phyloP scores from a whole-genome alignment of 2,888 invertebrate genomes.

The Junonia oenone region DNA sequence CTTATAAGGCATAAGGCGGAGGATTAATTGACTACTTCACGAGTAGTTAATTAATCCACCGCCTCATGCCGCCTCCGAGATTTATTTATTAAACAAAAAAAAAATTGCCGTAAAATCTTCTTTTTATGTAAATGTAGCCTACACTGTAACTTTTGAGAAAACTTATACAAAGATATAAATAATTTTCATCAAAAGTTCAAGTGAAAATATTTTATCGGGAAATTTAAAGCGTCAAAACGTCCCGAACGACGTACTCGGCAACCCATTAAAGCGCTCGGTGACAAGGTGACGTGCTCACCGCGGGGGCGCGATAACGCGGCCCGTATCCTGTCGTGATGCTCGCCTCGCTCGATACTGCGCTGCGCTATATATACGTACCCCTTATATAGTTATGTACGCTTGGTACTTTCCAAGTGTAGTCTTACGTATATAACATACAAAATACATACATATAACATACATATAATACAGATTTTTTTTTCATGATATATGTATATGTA shows the following conservation, averaged over 20 bases:
- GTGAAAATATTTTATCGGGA: constrained; percentile 1
- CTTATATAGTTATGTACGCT: constrained; percentile 36
- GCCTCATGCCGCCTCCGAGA: too few relatives aligned
- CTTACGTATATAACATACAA: too few relatives aligned
- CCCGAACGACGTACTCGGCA: constrained; percentile 52
- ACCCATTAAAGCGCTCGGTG: constrained; percentile 75
- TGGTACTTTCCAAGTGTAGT: constrained; percentile 52
- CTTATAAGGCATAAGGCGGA: too few relatives aligned
- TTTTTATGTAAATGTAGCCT: too few relatives aligned
- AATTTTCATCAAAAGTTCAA: not conserved
- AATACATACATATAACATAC: too few relatives aligned
- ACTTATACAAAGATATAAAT: not conserved
- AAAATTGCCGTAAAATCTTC: too few relatives aligned
- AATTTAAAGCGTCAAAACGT: constrained; percentile 50
- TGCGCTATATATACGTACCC: constrained; percentile 7
- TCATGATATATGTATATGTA: too few relatives aligned
- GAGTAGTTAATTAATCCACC: too few relatives aligned
- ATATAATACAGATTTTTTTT: not conserved
- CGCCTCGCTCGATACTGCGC: constrained; percentile 54
- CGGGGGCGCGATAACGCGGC: constrained; percentile 66
- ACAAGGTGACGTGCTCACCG: constrained; percentile 70
- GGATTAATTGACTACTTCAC: too few relatives aligned
- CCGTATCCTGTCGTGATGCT: constrained; percentile 61
- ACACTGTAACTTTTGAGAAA: too few relatives aligned
- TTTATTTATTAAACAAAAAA: too few relatives aligned